Conservation (phyloP, 2,797 vertebrate genomes). For the Myotis findleyi region DNA sequence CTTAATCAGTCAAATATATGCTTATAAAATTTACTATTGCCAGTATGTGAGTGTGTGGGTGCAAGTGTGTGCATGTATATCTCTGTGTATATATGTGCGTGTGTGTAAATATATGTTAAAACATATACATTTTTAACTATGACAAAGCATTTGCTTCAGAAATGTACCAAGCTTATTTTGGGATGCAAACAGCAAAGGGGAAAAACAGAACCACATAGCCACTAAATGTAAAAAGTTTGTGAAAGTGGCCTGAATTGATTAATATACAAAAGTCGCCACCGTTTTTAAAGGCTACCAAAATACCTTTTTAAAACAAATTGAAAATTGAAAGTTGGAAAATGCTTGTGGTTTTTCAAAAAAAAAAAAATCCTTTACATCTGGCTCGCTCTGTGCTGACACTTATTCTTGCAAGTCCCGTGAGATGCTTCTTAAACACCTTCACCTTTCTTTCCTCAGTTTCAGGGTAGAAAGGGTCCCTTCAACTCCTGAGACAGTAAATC, state of each 20-base stretch:
- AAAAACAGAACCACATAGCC: neutral
- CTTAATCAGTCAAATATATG: conserved; percentile 83
- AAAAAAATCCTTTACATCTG: neutral
- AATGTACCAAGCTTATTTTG: neutral
- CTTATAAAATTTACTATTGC: conserved; percentile 80
- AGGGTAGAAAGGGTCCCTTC: conserved; percentile 75
- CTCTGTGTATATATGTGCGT: accelerated
- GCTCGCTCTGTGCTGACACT: conserved; percentile 45
- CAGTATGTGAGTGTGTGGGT: conserved; percentile 29
- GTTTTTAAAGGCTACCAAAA: conserved; percentile 64
- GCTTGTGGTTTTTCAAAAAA: neutral
- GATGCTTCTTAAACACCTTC: conserved; percentile 67
- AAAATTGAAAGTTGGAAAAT: conserved; percentile 37
- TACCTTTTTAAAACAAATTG: conserved; percentile 2
- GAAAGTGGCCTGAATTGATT: neutral
- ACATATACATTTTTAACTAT: conserved; percentile 45
- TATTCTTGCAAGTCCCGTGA: conserved; percentile 65
- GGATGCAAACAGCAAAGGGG: neutral
- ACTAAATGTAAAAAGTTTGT: neutral
- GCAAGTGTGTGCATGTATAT: neutral
- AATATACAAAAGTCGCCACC: neutral
- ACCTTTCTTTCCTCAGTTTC: conserved; percentile 65
- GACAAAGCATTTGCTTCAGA: conserved; percentile 47
- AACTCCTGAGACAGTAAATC: conserved; percentile 75
- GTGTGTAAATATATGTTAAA: neutral